These are phyloP conservation scores for Zhengitettix transpicula DNA, from an alignment of 2,888 invertebrate genomes.

Conservation along the genomic window DNA sequence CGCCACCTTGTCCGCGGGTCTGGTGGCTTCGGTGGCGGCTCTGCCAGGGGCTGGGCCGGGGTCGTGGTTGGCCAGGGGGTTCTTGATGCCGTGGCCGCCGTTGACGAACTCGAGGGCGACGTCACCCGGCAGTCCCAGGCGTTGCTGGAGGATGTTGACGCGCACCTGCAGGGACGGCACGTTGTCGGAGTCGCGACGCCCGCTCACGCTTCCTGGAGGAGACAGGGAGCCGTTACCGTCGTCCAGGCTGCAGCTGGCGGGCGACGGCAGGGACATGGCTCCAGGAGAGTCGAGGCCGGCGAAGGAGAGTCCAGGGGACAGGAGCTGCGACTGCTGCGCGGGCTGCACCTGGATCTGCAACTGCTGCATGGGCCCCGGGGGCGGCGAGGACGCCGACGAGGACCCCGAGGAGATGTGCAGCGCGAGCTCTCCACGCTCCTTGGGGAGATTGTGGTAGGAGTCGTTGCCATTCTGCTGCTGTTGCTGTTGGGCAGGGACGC, in stretches of 20 bases:
- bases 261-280: conserved; percentile 66
- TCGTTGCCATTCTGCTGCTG: too few species aligned
- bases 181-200: conserved; percentile 32
- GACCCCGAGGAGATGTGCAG: conserved; percentile 25
- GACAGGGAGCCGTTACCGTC: conserved; percentile 36
- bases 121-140: conserved; percentile 76
- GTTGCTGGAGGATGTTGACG: conserved; percentile 54
- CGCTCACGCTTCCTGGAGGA: conserved; percentile 22
- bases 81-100: conserved; percentile 94
- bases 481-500: too few species aligned
- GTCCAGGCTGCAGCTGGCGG: conserved; percentile 53
- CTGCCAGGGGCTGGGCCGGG: conserved; percentile 1
- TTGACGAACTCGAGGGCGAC: conserved; percentile 89
- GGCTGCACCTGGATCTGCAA: conserved; percentile 53
- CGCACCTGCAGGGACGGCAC: conserved; percentile 36
- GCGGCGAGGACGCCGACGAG: conserved; percentile 21
- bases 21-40: conserved; percentile 12
- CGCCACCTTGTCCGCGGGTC: conserved; percentile 6
- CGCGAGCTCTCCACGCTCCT: conserved; percentile 39
- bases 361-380: conserved; percentile 31
- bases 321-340: conserved; percentile 40
- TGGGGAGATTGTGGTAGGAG: conserved; percentile 9
- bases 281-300: conserved; percentile 45
- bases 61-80: conserved; percentile 60
- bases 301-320: conserved; percentile 19